Percentiles rank a stretch among this genome's conserved stretches.
These are phyloP conservation scores for Phalacrocorax pelagicus DNA, from an alignment of 2,113 vertebrate species.

Conservation along the genomic window DNA sequence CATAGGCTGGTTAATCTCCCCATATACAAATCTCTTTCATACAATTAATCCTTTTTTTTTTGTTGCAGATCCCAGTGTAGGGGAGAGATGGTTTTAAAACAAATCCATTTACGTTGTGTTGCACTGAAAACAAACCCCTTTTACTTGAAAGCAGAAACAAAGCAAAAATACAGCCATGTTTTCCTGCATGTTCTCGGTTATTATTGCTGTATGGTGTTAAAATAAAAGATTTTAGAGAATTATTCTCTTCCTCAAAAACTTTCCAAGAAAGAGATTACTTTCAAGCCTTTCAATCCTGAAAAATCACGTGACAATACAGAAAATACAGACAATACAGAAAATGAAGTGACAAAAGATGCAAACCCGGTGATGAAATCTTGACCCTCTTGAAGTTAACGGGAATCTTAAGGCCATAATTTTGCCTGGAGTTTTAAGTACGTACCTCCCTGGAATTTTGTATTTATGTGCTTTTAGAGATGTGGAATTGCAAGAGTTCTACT, in stretches of 20 bases:
- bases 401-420: neutral
- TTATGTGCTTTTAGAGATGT: neutral
- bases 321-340: neutral
- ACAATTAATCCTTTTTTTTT: constrained; percentile 39
- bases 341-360: neutral
- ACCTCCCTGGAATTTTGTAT: neutral
- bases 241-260: neutral
- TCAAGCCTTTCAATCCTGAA: neutral
- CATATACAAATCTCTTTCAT: neutral
- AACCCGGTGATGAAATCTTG: neutral
- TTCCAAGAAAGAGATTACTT: neutral
- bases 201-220: neutral
- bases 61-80: neutral
- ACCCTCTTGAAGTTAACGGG: neutral
- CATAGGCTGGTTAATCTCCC: constrained; percentile 30
- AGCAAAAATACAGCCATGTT: neutral
- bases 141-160: neutral
- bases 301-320: neutral
- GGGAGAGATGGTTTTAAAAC: neutral
- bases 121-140: neutral
- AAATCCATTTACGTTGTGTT: neutral
- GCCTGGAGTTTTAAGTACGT: neutral
- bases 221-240: neutral
- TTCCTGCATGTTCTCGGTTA: neutral
- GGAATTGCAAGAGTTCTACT: neutral